phyloP scores from a whole-genome alignment of 2,888 invertebrate genomes.

The Pristionchus maxplancki region DNA sequence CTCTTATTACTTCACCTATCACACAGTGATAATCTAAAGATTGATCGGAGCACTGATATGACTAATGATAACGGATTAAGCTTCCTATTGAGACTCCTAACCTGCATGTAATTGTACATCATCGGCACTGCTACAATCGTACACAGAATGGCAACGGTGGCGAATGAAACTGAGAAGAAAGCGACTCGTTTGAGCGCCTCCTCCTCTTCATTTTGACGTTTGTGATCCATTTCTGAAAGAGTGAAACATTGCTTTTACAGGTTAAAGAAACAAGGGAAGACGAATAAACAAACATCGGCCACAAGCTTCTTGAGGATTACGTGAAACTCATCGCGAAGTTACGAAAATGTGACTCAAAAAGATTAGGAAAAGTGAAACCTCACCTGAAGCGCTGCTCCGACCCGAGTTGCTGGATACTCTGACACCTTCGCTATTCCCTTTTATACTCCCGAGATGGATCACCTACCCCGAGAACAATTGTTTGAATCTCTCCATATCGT shows the following conservation, averaged over 20 bases:
- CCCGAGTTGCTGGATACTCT: neutral
- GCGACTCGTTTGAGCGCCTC: slow-evolving; percentile 34
- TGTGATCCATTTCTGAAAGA: neutral
- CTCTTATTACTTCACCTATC: neutral
- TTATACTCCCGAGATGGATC: neutral
- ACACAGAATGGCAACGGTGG: slow-evolving; percentile 35
- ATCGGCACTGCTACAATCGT: slow-evolving; percentile 33
- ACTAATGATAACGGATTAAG: no score
- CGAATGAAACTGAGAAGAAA: slow-evolving; percentile 39
- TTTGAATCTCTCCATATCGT: neutral
- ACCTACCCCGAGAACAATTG: neutral
- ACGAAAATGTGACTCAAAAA: neutral
- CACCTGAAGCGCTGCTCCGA: neutral
- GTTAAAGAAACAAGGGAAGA: neutral
- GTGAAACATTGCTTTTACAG: no score
- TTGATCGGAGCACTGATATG: neutral
- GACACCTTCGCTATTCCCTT: neutral
- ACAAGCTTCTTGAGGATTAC: neutral
- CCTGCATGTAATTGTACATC: slow-evolving; percentile 52
- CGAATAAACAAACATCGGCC: neutral
- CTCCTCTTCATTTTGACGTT: neutral
- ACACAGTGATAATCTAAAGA: no score
- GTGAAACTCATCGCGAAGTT: neutral
- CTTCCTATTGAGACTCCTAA: no score
- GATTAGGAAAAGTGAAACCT: neutral